Conservation (phyloP, 92 coral and sea anemone species). For the Phenganax marumi region DNA sequence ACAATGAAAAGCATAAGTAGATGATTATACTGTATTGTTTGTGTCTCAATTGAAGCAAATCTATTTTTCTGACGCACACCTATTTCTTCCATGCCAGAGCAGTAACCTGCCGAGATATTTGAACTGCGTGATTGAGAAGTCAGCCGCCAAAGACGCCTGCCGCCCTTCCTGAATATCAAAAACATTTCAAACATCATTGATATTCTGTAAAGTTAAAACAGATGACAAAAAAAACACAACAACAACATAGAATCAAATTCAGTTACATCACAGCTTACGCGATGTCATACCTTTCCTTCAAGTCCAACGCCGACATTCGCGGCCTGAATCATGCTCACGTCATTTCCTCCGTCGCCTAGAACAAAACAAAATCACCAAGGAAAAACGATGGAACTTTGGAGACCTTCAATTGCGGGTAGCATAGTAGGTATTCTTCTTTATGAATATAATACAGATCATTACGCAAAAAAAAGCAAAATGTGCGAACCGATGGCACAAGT, state of each 20-base stretch:
- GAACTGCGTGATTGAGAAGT: conserved; percentile 94
- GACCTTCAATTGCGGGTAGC: background rate
- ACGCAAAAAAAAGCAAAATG: background rate
- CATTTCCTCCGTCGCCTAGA: conserved; percentile 98
- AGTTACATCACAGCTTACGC: background rate
- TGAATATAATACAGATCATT: background rate
- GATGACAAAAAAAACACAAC: no score
- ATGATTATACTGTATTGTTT: background rate
- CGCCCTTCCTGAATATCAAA: conserved; percentile 83
- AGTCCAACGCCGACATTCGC: conserved; percentile 97
- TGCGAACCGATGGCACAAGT: conserved; percentile 90
- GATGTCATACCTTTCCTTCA: conserved; percentile 81
- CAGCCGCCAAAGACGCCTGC: conserved; percentile 97
- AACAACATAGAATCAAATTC: background rate
- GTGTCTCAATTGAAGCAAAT: background rate
- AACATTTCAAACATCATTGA: background rate
- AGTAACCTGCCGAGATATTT: conserved; percentile 79
- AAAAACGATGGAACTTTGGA: background rate
- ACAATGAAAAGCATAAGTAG: background rate
- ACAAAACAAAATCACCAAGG: background rate
- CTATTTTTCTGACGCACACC: conserved; percentile 50
- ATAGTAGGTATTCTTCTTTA: background rate
- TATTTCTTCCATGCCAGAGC: conserved; percentile 99
- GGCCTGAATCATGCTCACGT: conserved; percentile 99
- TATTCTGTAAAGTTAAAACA: no score